These are phyloP conservation scores for Laterallus jamaicensis DNA, from an alignment of 2,113 vertebrate genomes.

Conservation along the genomic window DNA sequence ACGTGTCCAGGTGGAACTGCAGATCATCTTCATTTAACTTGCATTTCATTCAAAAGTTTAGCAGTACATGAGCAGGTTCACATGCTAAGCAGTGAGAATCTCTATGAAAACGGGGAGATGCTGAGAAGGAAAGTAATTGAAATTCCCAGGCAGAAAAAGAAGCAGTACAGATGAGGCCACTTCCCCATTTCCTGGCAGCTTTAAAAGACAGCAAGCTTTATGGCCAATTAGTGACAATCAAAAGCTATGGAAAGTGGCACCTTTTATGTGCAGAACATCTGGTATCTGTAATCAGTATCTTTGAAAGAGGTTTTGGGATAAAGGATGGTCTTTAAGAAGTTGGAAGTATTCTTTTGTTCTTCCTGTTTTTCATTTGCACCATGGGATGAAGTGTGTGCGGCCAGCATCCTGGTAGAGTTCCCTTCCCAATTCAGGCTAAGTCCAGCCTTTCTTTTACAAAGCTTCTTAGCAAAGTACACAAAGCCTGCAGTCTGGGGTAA, in stretches of 20 bases:
- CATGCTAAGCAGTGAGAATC: not conserved
- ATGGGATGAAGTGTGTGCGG: not conserved
- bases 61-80: not conserved
- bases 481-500: not conserved
- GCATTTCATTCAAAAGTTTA: not conserved
- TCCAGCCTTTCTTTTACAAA: not conserved
- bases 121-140: not conserved
- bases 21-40: not conserved
- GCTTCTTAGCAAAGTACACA: not conserved
- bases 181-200: not conserved
- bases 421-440: not conserved
- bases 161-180: not conserved
- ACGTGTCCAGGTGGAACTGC: not conserved
- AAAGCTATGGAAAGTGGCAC: not conserved
- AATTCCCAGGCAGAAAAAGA: not conserved
- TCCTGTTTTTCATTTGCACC: not conserved
- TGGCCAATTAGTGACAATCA: slow-evolving; percentile 2
- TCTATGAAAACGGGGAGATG: not conserved
- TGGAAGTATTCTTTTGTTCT: not conserved
- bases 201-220: not conserved
- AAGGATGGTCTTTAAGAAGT: not conserved
- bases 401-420: not conserved
- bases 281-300: not conserved
- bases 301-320: not conserved
- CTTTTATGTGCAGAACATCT: not conserved